Conservation (phyloP, 2,888 invertebrate genomes). For the Caenorhabditis afra region DNA sequence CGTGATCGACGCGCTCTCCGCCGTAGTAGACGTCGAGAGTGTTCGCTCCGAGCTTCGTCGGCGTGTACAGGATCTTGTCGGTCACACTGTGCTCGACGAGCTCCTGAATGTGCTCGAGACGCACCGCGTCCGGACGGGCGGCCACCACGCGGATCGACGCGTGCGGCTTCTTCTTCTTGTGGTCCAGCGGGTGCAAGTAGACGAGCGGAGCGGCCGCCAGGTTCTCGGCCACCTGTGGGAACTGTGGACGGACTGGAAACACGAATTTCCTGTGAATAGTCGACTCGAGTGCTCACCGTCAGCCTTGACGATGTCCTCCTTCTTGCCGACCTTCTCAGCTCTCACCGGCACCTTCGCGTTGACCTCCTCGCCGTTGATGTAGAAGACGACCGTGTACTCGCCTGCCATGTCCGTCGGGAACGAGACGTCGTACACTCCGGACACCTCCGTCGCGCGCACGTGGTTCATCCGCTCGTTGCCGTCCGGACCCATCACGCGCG, state of each 20-base stretch:
- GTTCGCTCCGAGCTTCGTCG: conserved; percentile 57
- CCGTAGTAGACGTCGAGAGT: conserved; percentile 56
- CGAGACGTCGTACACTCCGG: conserved; percentile 52
- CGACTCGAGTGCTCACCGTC: conserved; percentile 13
- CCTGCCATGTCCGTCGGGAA: conserved; percentile 63
- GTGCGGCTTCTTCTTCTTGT: conserved; percentile 35
- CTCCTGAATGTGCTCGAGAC: conserved; percentile 41
- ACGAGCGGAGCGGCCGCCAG: not conserved
- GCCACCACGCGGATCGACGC: conserved; percentile 41
- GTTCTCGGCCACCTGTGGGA: conserved; percentile 33
- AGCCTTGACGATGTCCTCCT: conserved; percentile 39
- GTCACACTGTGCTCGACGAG: conserved; percentile 27
- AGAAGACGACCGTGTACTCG: conserved; percentile 54
- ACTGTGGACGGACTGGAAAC: conserved; percentile 6
- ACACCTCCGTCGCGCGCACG: conserved; percentile 30
- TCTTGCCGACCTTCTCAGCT: conserved; percentile 50
- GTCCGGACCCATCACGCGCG: conserved; percentile 69
- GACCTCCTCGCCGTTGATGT: conserved; percentile 56
- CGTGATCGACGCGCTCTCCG: conserved; percentile 60
- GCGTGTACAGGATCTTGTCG: conserved; percentile 42
- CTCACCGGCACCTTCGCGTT: conserved; percentile 22
- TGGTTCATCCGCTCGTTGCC: conserved; percentile 56
- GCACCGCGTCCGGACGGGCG: conserved; percentile 53
- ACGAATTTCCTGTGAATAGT: not conserved
- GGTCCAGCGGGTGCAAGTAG: conserved; percentile 35